Percentiles rank a stretch among this genome's conserved stretches.
Evolutionary conservation across 2,888 invertebrate genomes (phyloP).

Genomic region (Luperina testacea): DNA sequence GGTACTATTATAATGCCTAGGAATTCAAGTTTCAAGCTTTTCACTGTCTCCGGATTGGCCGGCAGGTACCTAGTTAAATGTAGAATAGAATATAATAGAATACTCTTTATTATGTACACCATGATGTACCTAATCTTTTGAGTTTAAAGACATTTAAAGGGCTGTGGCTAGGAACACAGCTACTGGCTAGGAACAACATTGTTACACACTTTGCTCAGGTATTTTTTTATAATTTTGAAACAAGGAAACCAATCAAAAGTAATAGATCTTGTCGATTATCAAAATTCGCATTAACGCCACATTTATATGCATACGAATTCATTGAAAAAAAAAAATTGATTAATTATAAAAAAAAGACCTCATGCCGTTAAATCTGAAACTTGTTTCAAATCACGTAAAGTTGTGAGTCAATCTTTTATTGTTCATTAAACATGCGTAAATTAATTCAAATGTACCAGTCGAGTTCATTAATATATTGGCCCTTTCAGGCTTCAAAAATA

Average conservation of each 20-base stretch:
- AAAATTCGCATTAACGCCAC: neutral
- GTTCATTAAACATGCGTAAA: constrained; percentile 5
- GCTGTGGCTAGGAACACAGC: too few species aligned
- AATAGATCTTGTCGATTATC: neutral
- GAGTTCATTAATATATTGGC: too few species aligned
- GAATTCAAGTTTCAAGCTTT: neutral
- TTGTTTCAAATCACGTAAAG: neutral
- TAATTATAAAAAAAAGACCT: neutral
- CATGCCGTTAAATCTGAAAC: neutral
- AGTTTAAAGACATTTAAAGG: neutral
- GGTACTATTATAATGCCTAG: neutral
- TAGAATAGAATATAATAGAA: too few species aligned
- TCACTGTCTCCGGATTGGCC: neutral
- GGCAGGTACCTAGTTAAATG: too few species aligned
- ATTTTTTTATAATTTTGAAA: neutral
- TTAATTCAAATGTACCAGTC: constrained; percentile 12
- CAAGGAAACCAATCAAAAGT: neutral
- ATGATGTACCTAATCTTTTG: too few species aligned
- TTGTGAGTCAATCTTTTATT: constrained; percentile 10
- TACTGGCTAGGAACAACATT: neutral
- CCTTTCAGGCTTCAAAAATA: too few species aligned
- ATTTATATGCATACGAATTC: neutral
- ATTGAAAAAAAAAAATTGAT: too few species aligned
- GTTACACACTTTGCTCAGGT: neutral
- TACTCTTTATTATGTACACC: too few species aligned